Percentiles rank a stretch among this genome's conserved stretches.
Conservation (phyloP, 1,140 invertebrate species). For the Zaprionus taronus region DNA sequence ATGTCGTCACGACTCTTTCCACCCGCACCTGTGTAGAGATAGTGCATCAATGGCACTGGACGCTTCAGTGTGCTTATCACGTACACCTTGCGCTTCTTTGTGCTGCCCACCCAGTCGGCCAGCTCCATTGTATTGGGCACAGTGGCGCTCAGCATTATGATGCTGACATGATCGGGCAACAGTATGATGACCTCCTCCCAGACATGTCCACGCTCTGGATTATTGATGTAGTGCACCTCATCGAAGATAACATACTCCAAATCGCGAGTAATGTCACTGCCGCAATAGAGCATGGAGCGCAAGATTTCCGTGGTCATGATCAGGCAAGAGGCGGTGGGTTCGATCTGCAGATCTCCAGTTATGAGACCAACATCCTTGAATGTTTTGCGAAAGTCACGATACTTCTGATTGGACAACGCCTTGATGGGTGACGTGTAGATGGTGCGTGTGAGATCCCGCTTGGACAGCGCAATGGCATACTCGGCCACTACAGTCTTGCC, state of each 20-base stretch:
- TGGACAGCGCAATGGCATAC: conserved; percentile 97
- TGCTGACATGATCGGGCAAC: conserved; percentile 96
- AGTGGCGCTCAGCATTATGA: conserved; percentile 99
- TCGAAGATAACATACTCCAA: conserved; percentile 99
- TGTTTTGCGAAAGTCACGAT: conserved; percentile 96
- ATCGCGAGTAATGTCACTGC: conserved; percentile 96
- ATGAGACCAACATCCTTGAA: conserved; percentile 97
- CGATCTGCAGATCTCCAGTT: conserved; percentile 98
- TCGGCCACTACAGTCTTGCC: conserved; percentile 99
- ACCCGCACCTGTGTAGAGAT: conserved; percentile 93
- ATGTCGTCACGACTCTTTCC: conserved; percentile 92
- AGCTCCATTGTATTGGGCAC: conserved; percentile 98
- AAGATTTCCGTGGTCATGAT: conserved; percentile 99
- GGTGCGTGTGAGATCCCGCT: conserved; percentile 96
- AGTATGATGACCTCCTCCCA: conserved; percentile 99
- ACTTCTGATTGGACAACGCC: conserved; percentile 99
- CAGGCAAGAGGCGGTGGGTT: conserved; percentile 95
- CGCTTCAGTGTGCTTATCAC: conserved; percentile 97
- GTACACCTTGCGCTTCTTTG: conserved; percentile 96
- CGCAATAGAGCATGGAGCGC: conserved; percentile 98
- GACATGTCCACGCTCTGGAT: conserved; percentile 98
- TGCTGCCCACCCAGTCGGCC: conserved; percentile 98
- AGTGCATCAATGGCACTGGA: conserved; percentile 98
- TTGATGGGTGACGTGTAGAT: conserved; percentile 99
- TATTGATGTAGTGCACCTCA: conserved; percentile 99